Evolutionary conservation across 2,888 invertebrate species (phyloP), one percentile per base, ranked within the genome.

Genomic region (Bibio marci): DNA sequence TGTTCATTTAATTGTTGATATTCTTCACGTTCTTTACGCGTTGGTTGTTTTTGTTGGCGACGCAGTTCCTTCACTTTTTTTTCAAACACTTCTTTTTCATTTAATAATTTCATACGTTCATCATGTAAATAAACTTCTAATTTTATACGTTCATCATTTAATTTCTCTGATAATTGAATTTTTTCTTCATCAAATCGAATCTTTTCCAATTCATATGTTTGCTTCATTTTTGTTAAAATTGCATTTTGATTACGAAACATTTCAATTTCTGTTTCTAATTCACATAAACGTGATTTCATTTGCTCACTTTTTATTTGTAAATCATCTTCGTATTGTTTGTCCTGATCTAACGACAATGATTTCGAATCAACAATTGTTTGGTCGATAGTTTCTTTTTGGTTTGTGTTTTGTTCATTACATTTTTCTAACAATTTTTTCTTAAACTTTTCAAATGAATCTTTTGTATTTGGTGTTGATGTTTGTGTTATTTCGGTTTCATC

Each of bases 21-120:
- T 58, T 82, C 80, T 51, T 76, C 76, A 46, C 76, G 71, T 43
- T 80, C 80, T 52, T 75, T 74, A 51, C 71, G 76, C 42, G 62
- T 70, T 1, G 73, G 64, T 17, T 17, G 13, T 17, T 18, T 27
- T 3, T 12, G 12, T 22, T 22, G 22, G 4, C 8, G 4, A 22
- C 22, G 22, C 8, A 22, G 8, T n/a, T 73, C 72, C 54, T 75
- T 76, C 44, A 75, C 69, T 48, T 78, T 75, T 50, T 73, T 73
- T 37, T 78, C 77, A 50, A 76, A 69, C 37, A 70, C 69, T 43
- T 65, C 63, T 50, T 71, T 75, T 48, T 79, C 77, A 44, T 75
- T 71, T n/a, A 63, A 61, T 8, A 80, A 54, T 52, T 75, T 76
- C 48, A 75, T 73, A 45, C 71, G 73, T 54, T 80, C 80, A 49